Evolutionary conservation across 2,888 invertebrate genomes (phyloP).

Genomic region (Nasonia oneida): DNA sequence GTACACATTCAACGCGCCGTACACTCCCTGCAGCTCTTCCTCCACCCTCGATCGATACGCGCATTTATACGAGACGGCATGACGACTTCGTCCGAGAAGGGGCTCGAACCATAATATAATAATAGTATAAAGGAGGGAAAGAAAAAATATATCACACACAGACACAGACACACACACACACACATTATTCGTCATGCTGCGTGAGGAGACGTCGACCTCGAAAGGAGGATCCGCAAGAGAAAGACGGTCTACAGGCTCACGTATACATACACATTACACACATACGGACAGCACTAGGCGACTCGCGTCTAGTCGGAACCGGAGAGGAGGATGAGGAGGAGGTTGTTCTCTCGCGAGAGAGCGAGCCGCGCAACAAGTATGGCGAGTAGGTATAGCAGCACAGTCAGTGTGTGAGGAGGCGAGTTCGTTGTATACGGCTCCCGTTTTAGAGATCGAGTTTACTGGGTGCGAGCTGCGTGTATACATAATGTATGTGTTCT

Average conservation of each 20-base stretch:
- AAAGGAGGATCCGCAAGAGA: slow-evolving; percentile 41
- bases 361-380: slow-evolving; percentile 22
- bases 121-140: not conserved
- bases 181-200: slow-evolving; percentile 73
- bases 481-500: slow-evolving; percentile 19
- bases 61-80: not conserved
- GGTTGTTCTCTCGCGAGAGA: not conserved
- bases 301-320: not conserved
- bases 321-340: slow-evolving; percentile 21
- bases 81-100: not conserved
- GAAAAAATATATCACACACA: not conserved
- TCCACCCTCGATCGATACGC: not conserved
- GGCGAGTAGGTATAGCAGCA: not conserved
- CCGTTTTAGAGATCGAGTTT: slow-evolving; percentile 28
- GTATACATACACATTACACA: not conserved
- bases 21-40: not conserved
- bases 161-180: too few species aligned
- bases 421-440: not conserved
- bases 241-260: not conserved
- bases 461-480: not conserved
- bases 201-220: slow-evolving; percentile 74
- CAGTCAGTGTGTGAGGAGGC: too few species aligned
- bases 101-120: not conserved
- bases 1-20: not conserved
- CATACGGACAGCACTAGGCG: not conserved